Evolutionary conservation across 2,888 invertebrate species (phyloP), one percentile per base, ranked within the genome.

Genomic region (Troides helena): DNA sequence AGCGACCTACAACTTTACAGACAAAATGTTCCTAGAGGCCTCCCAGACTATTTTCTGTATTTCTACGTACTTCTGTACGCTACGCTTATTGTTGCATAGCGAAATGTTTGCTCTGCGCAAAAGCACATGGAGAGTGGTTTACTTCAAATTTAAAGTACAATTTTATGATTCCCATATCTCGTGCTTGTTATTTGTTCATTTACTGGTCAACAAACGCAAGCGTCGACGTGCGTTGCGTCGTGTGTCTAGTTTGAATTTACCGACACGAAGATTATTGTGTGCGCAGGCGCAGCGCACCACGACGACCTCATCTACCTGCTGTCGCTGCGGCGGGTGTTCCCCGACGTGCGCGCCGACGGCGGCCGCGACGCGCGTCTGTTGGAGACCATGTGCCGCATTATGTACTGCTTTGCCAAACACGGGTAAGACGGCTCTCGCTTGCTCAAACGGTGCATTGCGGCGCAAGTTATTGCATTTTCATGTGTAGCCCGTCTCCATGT

Each of bases 261-360:
- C n/a, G 8, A 21, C 30, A 30, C 3, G 43, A 46, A 39, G 18
- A 43, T 3, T 21, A 21, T 14, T 3, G 5, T 36, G 36, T 21
- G 14, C 17, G 2, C 59, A 93, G 93, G 82, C 1, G 83, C 81
- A 5, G 83, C 86, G 3, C 89, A 89, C 69, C 87, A 88, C 74
- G 89, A 94, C 72, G 93, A 94, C 74, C 75, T 93, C 65, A 81
- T 93, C 70, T 93, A 93, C 77, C 75, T 93, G 59, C 91, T 93
- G 74, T 82, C 85, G n/a, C 78, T 88, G 74, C 81, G 78, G 43
- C 81, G 78, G 74, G 78, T 80, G 36, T 87, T 81, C 76, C 89
- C 91, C 0, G 77, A 74, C 67, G 88, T 93, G 74, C 76, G 82
- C 6, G 75, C 73, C 17, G 61, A 57, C n/a, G 62, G 57, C 43